Evolutionary conservation across 1,140 invertebrate species (phyloP), one percentile per base, ranked within the genome.

Genomic region (Caligus rogercresseyi): DNA sequence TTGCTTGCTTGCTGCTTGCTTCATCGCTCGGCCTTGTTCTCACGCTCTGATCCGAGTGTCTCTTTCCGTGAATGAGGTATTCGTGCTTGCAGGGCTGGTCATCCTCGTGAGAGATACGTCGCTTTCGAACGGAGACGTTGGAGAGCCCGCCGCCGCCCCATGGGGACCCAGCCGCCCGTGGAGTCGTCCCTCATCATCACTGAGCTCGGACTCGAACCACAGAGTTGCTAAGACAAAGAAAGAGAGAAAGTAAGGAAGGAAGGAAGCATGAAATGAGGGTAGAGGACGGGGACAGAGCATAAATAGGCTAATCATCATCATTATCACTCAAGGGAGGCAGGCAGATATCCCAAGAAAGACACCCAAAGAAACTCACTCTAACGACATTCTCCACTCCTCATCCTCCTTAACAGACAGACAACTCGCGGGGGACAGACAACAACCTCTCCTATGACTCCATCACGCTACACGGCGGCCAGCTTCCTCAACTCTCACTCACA

Each of bases 161-260:
- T 78, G 67, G 90, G 89, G 70, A 94, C 83, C 92, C 92, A 96
- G 67, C 90, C 89, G 66, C 89, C 91, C 60, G 86, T 89, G 73
- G 86, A 90, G 74, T 95, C 92, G 82, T 96, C 91, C 68, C 91
- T 80, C 71, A 87, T 92, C 92, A 96, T 96, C 78, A 95, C 91
- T 95, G 91, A 76, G 91, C 92, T 71, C 88, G 85, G 71, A 96
- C 90, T 75, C 85, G 87, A 78, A 94, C 91, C 82, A 95, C 80
- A 78, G 84, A 88, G 76, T 83, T 81, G 74, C 81, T 86, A 84
- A 86, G 89, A 77, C 64, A 83, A 80, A 63, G 69, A 68, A 64
- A 65, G 66, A 66, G 66, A 64, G 66, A 65, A 66, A n/a, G n/a
- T n/a, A n/a, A n/a, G n/a, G n/a, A n/a, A n/a, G n/a, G n/a, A n/a